phyloP scores from a whole-genome alignment of 2,888 invertebrate species.

The Eupithecia centaureata region DNA sequence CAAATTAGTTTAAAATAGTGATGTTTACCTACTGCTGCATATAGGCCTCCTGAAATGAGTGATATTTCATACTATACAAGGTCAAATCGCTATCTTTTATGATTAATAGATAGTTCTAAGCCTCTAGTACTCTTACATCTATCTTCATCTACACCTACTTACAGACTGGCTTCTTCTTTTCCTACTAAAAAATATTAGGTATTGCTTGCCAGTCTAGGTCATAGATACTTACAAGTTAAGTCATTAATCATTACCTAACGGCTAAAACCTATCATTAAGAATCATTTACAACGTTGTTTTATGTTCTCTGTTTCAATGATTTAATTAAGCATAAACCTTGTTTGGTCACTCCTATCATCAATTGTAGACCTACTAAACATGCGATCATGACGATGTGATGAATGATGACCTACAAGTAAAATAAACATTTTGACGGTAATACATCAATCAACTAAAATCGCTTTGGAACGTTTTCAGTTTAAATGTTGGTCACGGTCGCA shows the following conservation, averaged over 20 bases:
- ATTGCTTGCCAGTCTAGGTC: too few species aligned
- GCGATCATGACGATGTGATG: neutral
- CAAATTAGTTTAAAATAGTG: too few species aligned
- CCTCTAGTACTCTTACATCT: too few species aligned
- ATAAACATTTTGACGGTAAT: neutral
- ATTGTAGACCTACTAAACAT: too few species aligned
- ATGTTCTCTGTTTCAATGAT: neutral
- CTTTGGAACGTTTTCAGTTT: constrained; percentile 19
- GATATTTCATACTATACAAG: neutral
- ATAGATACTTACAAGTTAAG: too few species aligned
- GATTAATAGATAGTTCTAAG: too few species aligned
- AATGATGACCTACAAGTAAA: neutral
- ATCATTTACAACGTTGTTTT: neutral
- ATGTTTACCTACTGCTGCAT: too few species aligned
- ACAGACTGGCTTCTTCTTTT: too few species aligned
- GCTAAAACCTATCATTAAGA: neutral
- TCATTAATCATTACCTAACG: too few species aligned
- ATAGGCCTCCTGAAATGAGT: neutral
- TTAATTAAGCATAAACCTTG: neutral
- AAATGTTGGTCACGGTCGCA: constrained; percentile 28
- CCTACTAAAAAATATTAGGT: too few species aligned
- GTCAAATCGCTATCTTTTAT: neutral
- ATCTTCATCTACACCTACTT: too few species aligned
- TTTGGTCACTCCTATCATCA: neutral
- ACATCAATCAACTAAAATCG: constrained; percentile 13